Evolutionary conservation across 2,113 vertebrate genomes (phyloP).

Genomic region (Cariama cristata): DNA sequence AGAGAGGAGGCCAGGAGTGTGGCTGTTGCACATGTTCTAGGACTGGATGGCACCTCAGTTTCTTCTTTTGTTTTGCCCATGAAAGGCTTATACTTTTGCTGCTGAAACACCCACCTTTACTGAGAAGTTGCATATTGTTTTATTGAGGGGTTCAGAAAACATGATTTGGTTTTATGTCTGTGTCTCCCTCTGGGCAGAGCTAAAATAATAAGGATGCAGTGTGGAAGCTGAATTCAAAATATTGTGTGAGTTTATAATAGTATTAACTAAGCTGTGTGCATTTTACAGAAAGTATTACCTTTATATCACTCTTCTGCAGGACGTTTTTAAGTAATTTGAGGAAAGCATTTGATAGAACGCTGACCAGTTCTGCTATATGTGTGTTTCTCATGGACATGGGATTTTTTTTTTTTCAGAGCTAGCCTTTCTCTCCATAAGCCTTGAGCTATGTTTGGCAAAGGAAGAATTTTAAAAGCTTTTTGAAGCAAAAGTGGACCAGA

Average conservation of each 20-base stretch:
- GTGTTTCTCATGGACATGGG: fast-evolving
- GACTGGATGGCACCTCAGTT: too few relatives aligned
- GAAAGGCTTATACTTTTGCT: not conserved
- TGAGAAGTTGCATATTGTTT: not conserved
- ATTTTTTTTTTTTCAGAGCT: not conserved
- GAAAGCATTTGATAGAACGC: not conserved
- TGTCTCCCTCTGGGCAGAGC: not conserved
- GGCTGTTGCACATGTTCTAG: not conserved
- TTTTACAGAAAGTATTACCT: not conserved
- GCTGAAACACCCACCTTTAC: not conserved
- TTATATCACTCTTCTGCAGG: not conserved
- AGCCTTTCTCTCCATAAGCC: not conserved
- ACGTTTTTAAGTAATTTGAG: not conserved
- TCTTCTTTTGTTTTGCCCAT: not conserved
- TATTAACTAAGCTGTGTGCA: not conserved
- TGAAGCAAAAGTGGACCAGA: not conserved
- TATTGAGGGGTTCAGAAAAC: not conserved
- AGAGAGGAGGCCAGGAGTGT: not conserved
- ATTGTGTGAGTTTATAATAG: fast-evolving
- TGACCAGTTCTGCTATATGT: fast-evolving
- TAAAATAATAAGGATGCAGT: not conserved
- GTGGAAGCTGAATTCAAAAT: not conserved
- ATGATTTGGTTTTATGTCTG: fast-evolving
- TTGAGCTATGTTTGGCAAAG: not conserved
- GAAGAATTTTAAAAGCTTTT: not conserved